phyloP scores from a whole-genome alignment of 2,113 vertebrate species.

The Podilymbus podiceps region DNA sequence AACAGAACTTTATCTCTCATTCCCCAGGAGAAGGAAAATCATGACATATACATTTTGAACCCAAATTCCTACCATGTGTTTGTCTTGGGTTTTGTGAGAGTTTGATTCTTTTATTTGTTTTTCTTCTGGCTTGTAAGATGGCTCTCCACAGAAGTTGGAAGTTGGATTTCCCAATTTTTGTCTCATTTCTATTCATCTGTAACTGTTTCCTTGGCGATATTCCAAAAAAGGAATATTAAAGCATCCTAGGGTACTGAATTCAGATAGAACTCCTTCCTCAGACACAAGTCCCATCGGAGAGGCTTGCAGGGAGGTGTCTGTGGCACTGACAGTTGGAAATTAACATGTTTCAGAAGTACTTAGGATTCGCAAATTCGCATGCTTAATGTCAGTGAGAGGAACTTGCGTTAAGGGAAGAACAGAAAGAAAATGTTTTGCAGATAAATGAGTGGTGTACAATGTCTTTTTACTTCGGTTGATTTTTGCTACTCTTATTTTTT shows the following conservation, averaged over 20 bases:
- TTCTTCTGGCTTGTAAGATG: neutral
- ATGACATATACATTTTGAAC: neutral
- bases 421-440: slow-evolving; percentile 11
- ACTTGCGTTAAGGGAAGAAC: neutral
- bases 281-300: slow-evolving; percentile 2
- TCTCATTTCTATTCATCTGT: neutral
- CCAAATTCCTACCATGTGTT: neutral
- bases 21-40: neutral
- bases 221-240: slow-evolving; percentile 41
- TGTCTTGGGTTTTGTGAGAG: neutral
- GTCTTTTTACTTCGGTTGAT: neutral
- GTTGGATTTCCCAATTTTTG: neutral
- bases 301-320: neutral
- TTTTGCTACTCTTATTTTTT: neutral
- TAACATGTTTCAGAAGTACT: slow-evolving; percentile 56
- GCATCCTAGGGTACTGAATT: slow-evolving; percentile 29
- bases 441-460: neutral
- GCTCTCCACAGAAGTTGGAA: neutral
- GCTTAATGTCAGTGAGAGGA: neutral
- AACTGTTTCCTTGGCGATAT: slow-evolving; percentile 39
- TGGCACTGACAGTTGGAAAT: slow-evolving; percentile 40
- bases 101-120: neutral
- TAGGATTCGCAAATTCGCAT: slow-evolving; percentile 23
- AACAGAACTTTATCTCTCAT: neutral
- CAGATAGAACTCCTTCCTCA: slow-evolving; percentile 45